phyloP scores from a whole-genome alignment of 2,888 invertebrate species.

The Cryptocephalus moraei region DNA sequence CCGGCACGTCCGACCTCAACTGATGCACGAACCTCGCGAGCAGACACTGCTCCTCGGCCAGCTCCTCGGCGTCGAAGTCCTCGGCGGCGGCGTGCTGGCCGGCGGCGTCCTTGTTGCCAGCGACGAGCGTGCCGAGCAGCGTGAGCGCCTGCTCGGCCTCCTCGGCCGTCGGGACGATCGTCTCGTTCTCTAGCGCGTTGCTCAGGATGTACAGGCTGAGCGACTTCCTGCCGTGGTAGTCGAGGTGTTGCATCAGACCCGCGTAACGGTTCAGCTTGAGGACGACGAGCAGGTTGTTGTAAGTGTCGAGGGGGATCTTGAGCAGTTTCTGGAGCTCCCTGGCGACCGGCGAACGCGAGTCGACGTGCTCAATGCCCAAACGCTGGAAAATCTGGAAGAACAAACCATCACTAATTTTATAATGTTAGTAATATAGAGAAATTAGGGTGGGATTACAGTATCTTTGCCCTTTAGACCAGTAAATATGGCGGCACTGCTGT shows the following conservation, averaged over 20 bases:
- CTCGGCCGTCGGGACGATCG: slow-evolving; percentile 74
- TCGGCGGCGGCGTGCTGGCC: slow-evolving; percentile 41
- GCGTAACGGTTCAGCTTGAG: slow-evolving; percentile 81
- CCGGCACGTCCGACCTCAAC: slow-evolving; percentile 66
- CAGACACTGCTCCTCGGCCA: slow-evolving; percentile 91
- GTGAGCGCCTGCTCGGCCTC: slow-evolving; percentile 52
- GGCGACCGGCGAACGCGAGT: slow-evolving; percentile 74
- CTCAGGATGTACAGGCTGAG: slow-evolving; percentile 82
- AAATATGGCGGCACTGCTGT: too few relatives aligned
- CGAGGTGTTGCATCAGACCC: slow-evolving; percentile 60
- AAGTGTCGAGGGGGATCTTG: slow-evolving; percentile 90
- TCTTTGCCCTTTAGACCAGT: too few relatives aligned
- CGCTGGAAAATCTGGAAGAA: slow-evolving; percentile 61
- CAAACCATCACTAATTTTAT: too few relatives aligned
- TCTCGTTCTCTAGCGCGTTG: slow-evolving; percentile 85
- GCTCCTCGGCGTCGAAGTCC: slow-evolving; percentile 82
- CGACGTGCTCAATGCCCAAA: slow-evolving; percentile 70
- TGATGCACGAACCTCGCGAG: slow-evolving; percentile 84
- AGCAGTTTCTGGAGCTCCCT: slow-evolving; percentile 88
- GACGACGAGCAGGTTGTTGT: slow-evolving; percentile 83
- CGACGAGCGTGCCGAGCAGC: slow-evolving; percentile 79
- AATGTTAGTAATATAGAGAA: too few relatives aligned
- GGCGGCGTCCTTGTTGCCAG: slow-evolving; percentile 67
- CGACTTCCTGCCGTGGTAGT: slow-evolving; percentile 75
- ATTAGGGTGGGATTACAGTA: too few relatives aligned